A percentile compares a stretch with the other conserved stretches of the same genome.
Evolutionary conservation across 1,140 invertebrate genomes (phyloP).

Genomic region (Drosophila teissieri): DNA sequence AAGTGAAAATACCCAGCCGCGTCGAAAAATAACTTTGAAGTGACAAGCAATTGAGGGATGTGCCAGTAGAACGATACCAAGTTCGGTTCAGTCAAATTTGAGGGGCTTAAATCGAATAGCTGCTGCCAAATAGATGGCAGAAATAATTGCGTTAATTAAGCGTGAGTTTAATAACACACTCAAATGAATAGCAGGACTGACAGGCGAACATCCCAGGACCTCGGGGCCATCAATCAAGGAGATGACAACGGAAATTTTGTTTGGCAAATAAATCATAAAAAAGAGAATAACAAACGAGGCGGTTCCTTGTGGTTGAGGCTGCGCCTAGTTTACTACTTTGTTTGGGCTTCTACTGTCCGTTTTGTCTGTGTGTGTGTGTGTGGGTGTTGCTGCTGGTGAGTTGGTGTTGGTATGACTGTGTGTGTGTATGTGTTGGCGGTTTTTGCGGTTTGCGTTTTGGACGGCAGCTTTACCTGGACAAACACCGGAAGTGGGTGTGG

Average conservation of each 20-base stretch:
- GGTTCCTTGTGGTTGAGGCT: conserved; percentile 44
- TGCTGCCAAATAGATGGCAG: conserved; percentile 50
- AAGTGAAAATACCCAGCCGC: conserved; percentile 17
- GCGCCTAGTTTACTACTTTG: conserved; percentile 44
- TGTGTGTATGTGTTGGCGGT: conserved; percentile 71
- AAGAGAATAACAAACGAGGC: conserved; percentile 47
- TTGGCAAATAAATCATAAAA: conserved; percentile 76
- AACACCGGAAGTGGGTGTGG: conserved; percentile 67
- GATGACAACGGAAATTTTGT: conserved; percentile 48
- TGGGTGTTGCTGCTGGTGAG: conserved; percentile 20
- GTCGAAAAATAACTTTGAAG: conserved; percentile 64
- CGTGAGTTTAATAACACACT: conserved; percentile 53
- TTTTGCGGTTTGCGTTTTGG: conserved; percentile 72
- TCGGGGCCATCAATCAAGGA: conserved; percentile 69
- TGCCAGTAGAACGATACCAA: neutral
- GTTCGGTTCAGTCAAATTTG: neutral
- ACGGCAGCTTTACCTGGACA: conserved; percentile 44
- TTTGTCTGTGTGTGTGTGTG: conserved; percentile 27
- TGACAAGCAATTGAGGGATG: conserved; percentile 31
- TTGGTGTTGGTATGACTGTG: conserved; percentile 37
- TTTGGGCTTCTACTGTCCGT: conserved; percentile 15
- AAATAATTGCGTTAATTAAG: conserved; percentile 78
- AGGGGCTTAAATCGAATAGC: conserved; percentile 33
- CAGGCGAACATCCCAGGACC: conserved; percentile 14
- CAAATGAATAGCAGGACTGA: conserved; percentile 58